These are phyloP conservation scores for Barnardius zonarius DNA, from an alignment of 2,113 vertebrate species.

Conservation along the genomic window DNA sequence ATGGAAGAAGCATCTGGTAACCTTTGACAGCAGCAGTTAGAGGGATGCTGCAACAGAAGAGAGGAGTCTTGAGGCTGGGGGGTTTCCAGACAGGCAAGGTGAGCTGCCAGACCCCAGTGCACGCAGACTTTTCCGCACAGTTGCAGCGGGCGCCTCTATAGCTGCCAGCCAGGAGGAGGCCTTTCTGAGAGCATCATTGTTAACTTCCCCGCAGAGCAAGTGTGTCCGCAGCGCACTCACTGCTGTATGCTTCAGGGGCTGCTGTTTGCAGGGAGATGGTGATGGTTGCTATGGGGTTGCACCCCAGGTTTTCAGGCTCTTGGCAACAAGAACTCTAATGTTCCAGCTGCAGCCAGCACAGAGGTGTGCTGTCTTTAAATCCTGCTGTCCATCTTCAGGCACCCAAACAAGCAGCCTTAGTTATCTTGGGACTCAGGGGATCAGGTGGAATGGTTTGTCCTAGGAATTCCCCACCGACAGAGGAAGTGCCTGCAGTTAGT, in stretches of 20 bases:
- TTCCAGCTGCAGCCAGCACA: background rate
- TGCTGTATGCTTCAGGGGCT: background rate
- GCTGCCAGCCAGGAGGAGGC: background rate
- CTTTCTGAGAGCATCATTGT: background rate
- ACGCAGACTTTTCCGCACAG: accelerated
- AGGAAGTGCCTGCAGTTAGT: background rate
- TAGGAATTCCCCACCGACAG: background rate
- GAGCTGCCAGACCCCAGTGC: background rate
- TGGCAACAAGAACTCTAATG: background rate
- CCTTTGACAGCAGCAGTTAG: background rate
- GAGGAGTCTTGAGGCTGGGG: background rate
- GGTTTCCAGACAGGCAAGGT: background rate
- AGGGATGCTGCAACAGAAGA: background rate
- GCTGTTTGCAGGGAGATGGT: background rate
- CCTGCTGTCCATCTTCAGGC: background rate
- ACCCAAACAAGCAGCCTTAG: background rate
- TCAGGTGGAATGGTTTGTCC: background rate
- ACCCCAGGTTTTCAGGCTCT: background rate
- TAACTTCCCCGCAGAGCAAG: background rate
- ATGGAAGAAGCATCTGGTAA: slow-evolving; percentile 6
- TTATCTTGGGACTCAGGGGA: background rate
- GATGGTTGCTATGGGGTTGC: background rate
- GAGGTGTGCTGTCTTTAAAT: background rate
- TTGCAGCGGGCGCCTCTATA: background rate
- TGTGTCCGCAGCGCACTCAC: background rate